Percentiles rank a stretch among this genome's conserved stretches.
Evolutionary conservation across 2,888 invertebrate genomes (phyloP).

Genomic region (Agrenia bidenticulata): DNA sequence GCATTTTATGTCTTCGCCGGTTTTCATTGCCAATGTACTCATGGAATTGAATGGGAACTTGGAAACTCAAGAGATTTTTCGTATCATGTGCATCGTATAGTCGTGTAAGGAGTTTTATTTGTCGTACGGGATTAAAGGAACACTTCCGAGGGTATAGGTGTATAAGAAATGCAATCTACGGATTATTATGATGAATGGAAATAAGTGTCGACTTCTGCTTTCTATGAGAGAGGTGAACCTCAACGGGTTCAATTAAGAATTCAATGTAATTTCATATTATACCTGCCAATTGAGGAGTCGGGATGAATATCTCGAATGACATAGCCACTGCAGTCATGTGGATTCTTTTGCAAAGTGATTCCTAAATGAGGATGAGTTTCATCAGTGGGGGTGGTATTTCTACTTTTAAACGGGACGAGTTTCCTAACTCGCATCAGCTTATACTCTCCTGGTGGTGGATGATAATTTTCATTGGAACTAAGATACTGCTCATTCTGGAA

Average conservation of each 20-base stretch:
- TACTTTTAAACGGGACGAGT: slow-evolving; percentile 18
- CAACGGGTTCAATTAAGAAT: not conserved
- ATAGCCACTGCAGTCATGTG: slow-evolving; percentile 61
- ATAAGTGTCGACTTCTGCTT: too few relatives aligned
- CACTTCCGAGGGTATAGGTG: too few relatives aligned
- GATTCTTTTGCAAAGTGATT: slow-evolving; percentile 57
- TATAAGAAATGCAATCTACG: too few relatives aligned
- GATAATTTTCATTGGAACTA: slow-evolving; percentile 13
- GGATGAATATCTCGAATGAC: slow-evolving; percentile 60
- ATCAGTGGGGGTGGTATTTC: slow-evolving; percentile 6
- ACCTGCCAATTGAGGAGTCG: slow-evolving; percentile 61
- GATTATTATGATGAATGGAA: too few relatives aligned
- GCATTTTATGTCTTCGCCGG: too few relatives aligned
- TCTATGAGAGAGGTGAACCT: not conserved
- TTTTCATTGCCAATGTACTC: too few relatives aligned
- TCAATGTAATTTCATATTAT: slow-evolving; percentile 22
- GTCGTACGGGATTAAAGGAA: too few relatives aligned
- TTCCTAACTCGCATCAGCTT: slow-evolving; percentile 47
- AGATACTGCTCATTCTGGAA: slow-evolving; percentile 17
- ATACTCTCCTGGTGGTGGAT: slow-evolving; percentile 41
- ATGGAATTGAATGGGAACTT: too few relatives aligned
- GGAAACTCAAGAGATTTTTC: too few relatives aligned
- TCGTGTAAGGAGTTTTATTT: too few relatives aligned
- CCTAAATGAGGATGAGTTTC: slow-evolving; percentile 36
- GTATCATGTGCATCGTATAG: too few relatives aligned